These are phyloP conservation scores for Ptilonorhynchus violaceus DNA, from an alignment of 2,113 vertebrate genomes.

Conservation along the genomic window DNA sequence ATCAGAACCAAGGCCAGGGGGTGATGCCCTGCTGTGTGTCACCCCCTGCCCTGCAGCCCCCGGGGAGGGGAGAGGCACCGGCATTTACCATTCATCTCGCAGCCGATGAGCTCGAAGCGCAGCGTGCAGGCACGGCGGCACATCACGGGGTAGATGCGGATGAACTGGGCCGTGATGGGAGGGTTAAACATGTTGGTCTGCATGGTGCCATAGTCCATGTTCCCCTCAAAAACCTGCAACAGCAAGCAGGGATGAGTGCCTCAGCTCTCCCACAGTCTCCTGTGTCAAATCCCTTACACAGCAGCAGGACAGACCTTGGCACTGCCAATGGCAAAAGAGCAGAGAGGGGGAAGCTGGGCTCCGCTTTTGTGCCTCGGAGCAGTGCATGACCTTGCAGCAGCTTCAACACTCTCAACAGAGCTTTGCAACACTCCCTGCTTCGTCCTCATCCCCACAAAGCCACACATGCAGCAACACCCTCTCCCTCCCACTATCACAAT, in stretches of 20 bases:
- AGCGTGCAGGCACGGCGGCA: constrained; percentile 88
- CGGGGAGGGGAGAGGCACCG: fast-evolving
- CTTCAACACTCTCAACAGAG: not conserved
- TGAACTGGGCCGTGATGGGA: constrained; percentile 82
- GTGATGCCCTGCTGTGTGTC: not conserved
- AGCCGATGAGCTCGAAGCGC: constrained; percentile 94
- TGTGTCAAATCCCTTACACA: not conserved
- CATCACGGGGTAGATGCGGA: constrained; percentile 85
- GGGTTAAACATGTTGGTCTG: constrained; percentile 83
- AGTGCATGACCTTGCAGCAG: not conserved
- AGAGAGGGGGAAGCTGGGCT: not conserved
- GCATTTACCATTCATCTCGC: constrained; percentile 89
- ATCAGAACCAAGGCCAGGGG: not conserved
- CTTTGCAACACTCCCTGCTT: not conserved
- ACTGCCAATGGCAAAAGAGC: not conserved
- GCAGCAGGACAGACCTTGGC: not conserved
- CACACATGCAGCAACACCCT: not conserved
- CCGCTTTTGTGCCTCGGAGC: not conserved
- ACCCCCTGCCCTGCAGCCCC: not conserved
- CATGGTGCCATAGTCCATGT: constrained; percentile 79
- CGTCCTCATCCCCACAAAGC: not conserved
- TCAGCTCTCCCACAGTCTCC: not conserved
- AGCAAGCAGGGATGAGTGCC: not conserved
- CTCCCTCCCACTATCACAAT: not conserved
- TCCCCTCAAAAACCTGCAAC: constrained; percentile 85